These are phyloP conservation scores for Leptonema lineaticorne DNA, from an alignment of 1,140 invertebrate species.

Conservation along the genomic window DNA sequence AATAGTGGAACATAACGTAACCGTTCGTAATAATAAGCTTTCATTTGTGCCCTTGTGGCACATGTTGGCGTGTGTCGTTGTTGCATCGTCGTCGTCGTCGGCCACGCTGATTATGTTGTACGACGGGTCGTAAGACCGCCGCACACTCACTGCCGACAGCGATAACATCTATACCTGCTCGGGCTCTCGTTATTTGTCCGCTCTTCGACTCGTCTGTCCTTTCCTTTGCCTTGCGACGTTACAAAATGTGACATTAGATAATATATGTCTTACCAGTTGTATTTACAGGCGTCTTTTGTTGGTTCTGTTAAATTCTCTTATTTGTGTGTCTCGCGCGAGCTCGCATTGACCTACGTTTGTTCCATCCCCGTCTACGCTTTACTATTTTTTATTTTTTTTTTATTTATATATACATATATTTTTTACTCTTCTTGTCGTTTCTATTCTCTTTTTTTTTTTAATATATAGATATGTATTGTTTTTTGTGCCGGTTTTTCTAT, in stretches of 20 bases:
- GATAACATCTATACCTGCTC: slow-evolving; percentile 10
- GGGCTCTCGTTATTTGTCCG: neutral
- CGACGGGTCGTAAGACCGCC: neutral
- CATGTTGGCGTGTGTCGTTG: neutral
- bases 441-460: neutral
- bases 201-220: neutral
- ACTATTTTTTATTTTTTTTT: neutral
- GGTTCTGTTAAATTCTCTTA: slow-evolving; percentile 1
- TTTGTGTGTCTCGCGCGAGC: neutral
- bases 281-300: slow-evolving; percentile 8
- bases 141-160: slow-evolving; percentile 1
- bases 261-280: neutral
- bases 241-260: slow-evolving; percentile 19
- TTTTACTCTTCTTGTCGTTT: neutral
- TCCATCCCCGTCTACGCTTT: neutral
- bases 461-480: neutral
- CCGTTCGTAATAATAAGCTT: too few relatives aligned
- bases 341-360: neutral
- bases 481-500: neutral
- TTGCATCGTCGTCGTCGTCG: neutral
- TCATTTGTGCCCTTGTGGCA: neutral
- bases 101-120: slow-evolving; percentile 15
- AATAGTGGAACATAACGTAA: too few relatives aligned
- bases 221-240: neutral
- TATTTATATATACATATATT: too few relatives aligned